Conservation (phyloP, 2,113 vertebrate species). For the Ibidorhyncha struthersii region DNA sequence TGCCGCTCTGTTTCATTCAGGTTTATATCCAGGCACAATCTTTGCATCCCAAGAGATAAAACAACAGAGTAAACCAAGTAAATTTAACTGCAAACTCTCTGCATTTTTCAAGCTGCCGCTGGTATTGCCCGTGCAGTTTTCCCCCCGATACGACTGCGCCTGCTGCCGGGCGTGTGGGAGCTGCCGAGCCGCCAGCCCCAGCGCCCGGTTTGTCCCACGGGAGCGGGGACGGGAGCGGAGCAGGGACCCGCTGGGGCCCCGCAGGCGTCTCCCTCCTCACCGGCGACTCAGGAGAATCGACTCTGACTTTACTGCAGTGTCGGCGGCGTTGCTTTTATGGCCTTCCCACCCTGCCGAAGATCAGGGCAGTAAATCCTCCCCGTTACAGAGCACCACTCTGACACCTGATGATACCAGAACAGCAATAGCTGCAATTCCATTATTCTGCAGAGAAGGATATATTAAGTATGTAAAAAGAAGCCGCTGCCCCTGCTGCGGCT, state of each 20-base stretch:
- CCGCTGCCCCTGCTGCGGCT: too few relatives aligned
- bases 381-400: rapidly evolving
- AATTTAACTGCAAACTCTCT: neutral
- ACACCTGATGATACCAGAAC: too few relatives aligned
- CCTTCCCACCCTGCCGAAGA: too few relatives aligned
- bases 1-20: neutral
- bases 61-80: neutral
- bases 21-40: neutral
- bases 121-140: neutral
- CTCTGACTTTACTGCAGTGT: neutral
- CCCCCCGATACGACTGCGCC: too few relatives aligned
- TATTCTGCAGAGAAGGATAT: neutral
- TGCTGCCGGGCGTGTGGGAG: too few relatives aligned
- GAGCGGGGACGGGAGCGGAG: neutral
- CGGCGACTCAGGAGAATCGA: neutral
- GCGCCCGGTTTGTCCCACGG: rapidly evolving
- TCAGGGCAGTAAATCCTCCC: neutral
- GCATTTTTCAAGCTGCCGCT: neutral
- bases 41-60: neutral
- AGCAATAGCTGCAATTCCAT: neutral
- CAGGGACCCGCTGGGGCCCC: rapidly evolving
- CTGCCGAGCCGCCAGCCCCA: too few relatives aligned
- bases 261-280: too few relatives aligned
- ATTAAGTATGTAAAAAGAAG: rapidly evolving
- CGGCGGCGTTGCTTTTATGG: neutral